Base-by-base conservation (phyloP, 2,888 invertebrate species). In the Theodoxus fluviatilis region DNA sequence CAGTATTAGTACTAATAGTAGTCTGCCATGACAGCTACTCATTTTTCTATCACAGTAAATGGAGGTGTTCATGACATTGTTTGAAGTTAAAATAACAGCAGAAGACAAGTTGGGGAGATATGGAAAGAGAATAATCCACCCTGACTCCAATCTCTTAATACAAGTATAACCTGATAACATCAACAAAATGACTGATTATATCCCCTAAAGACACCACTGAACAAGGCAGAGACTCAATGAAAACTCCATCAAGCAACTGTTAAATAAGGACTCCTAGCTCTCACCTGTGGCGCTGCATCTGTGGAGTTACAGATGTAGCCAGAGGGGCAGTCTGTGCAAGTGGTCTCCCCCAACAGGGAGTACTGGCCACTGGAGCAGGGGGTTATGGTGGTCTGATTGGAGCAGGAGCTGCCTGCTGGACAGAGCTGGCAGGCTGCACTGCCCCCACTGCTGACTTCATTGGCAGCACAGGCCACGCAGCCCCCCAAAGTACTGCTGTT, bases 351-450 rank as follows among this genome's bases (percentile, higher is more conserved):
- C 6, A 71, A 73, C 31, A 81, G 57, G 18, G 81, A 80, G 76
- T 83, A 85, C 25, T 74, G 67, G 6, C 73, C 74, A 2, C 77
- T n/a, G 22, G 43, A 49, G 74, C 85, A 85, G 18, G 75, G 75
- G 12, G 77, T 73, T 47, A 71, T 68, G 7, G 70, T 73, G 38
- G 71, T 74, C 9, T 70, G 40, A 15, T 67, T 47, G 7, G 78
- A 64, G 74, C 84, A 84, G 35, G 71, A 72, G 73, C 71, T 80
- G 0, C 85, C 85, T 3, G 82, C 78, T 12, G 82, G 83, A 73
- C 85, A 85, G 12, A 73, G 43, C 3, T 74, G 75, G 73, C 85
- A 85, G 3, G 75, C 68, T 7, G 74, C 69, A 0, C 82, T 73
- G 0, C 79, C 82, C 7, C 68, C 72, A 0, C 49, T 65, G 67